These are phyloP conservation scores for Globicephala melas DNA, from an alignment of 2,113 vertebrate genomes.

Conservation along the genomic window DNA sequence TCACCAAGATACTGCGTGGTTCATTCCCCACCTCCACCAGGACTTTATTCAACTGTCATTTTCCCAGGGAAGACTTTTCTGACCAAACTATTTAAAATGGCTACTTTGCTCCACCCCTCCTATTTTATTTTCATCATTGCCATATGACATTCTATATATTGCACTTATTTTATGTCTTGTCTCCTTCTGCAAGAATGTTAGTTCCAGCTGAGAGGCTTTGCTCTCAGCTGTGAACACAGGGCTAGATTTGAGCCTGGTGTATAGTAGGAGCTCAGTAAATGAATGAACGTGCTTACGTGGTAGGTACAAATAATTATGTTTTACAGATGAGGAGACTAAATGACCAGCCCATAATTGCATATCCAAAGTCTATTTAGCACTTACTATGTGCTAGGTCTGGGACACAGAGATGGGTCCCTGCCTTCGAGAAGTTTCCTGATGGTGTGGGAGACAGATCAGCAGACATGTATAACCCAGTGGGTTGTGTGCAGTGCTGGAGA, in stretches of 20 bases:
- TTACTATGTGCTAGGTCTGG: no score
- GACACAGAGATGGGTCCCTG: neutral
- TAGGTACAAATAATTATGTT: neutral
- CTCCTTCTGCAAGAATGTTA: neutral
- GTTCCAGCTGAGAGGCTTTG: neutral
- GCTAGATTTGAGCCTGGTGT: accelerated
- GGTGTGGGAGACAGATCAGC: neutral
- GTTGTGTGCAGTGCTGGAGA: neutral
- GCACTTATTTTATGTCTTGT: neutral
- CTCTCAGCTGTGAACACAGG: neutral
- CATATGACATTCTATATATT: accelerated
- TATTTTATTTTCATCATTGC: neutral
- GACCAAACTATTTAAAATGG: neutral
- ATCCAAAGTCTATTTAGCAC: neutral
- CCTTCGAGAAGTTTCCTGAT: neutral
- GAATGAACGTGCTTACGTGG: no score
- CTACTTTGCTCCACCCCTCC: accelerated
- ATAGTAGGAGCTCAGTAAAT: neutral
- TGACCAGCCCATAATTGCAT: neutral
- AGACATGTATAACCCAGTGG: accelerated
- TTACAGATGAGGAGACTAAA: neutral
- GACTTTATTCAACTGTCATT: no score
- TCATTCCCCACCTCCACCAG: neutral
- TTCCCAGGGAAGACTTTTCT: neutral
- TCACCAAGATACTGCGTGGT: accelerated